phyloP scores from a whole-genome alignment of 2,113 vertebrate genomes.

The Arizona elegans region DNA sequence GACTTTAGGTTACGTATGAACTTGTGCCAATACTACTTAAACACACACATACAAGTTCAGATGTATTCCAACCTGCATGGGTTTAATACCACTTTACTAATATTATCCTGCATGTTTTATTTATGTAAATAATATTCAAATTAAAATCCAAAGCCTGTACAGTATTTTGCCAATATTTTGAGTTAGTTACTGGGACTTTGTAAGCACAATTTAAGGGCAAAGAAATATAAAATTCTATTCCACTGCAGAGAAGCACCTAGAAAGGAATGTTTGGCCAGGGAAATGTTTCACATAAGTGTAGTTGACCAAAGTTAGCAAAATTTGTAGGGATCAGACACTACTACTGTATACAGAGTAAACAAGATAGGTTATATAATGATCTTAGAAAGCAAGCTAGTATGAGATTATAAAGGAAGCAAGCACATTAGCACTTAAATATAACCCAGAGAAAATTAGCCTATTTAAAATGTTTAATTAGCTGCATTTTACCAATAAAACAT shows the following conservation, averaged over 20 bases:
- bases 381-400: background rate
- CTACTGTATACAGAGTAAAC: background rate
- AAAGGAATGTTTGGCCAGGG: background rate
- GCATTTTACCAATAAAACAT: conserved; percentile 13
- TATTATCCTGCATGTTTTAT: background rate
- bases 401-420: background rate
- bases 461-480: background rate
- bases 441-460: background rate
- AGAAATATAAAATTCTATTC: background rate
- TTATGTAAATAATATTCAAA: background rate
- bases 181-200: background rate
- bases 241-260: background rate
- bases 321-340: background rate
- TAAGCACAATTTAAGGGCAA: background rate
- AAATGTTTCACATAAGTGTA: background rate
- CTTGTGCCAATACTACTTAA: background rate
- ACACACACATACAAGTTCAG: background rate
- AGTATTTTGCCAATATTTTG: background rate
- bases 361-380: background rate
- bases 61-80: background rate
- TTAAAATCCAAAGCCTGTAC: background rate
- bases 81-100: background rate
- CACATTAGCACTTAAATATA: background rate
- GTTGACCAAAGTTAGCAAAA: background rate
- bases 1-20: background rate